Evolutionary conservation across 2,113 vertebrate species (phyloP), one percentile per base, ranked within the genome.

Genomic region (Onychostoma macrolepis): DNA sequence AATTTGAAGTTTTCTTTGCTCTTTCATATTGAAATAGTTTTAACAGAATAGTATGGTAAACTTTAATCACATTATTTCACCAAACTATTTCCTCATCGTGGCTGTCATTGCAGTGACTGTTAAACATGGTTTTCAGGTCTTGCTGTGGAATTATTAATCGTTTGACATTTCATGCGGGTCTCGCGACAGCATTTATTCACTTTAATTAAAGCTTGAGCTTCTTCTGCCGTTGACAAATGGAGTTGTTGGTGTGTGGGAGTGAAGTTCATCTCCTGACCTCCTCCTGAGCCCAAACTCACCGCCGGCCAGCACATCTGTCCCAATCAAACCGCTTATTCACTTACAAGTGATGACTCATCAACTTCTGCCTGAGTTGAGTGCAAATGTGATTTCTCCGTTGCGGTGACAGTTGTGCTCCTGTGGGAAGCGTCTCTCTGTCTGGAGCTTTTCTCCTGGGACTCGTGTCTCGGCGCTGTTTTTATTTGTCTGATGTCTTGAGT

Each of bases 161-260:
- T 85, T 91, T 93, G 94, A 94, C 94, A 94, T 94, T 95, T 94
- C 90, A 79, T 90, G 6, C 87, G 89, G 50, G 91, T 91, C 90
- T 90, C 91, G 92, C 91, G 91, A 91, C 86, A 71, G 90, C 91
- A 88, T 91, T 92, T 90, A 93, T 94, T 92, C 92, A 90, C 91
- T 94, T 95, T 94, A 95, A 95, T 95, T 94, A 94, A 94, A 93
- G 94, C 91, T 92, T 94, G 93, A 90, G 91, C 93, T 92, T 94
- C 92, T 90, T 93, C 90, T 91, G 87, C 26, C 85, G 88, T 91
- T 94, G 93, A 94, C 91, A 92, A 93, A 94, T 94, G 92, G 93
- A 94, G 91, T 93, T 90, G 90, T 92, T 91, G 89, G 90, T 74
- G 91, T 86, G 89, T 89, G 77, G 89, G 90, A 91, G 92, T n/a